Evolutionary conservation across 2,888 invertebrate species (phyloP).

Genomic region (Mesoligia furuncula): DNA sequence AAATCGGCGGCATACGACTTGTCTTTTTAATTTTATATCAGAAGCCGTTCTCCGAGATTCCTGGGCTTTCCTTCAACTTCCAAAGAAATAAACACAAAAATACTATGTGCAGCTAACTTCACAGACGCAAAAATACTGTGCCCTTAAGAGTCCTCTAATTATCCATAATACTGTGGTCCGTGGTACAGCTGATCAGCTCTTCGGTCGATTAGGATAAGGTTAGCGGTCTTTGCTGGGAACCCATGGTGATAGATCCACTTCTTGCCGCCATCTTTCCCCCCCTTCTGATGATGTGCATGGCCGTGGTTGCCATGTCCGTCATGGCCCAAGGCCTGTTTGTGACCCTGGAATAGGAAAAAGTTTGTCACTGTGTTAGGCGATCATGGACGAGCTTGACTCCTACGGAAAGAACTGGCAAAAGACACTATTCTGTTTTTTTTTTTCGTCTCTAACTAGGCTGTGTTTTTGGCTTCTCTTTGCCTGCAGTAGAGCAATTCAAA

Average conservation of each 20-base stretch:
- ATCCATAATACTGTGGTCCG: slow-evolving; percentile 81
- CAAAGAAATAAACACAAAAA: background rate
- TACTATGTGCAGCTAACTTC: background rate
- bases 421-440: background rate
- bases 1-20: background rate
- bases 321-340: slow-evolving; percentile 90
- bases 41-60: background rate
- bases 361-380: background rate
- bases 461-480: background rate
- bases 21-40: background rate
- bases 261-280: slow-evolving; percentile 85
- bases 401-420: background rate
- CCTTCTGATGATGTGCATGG: slow-evolving; percentile 88
- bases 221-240: slow-evolving; percentile 80
- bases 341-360: slow-evolving; percentile 79
- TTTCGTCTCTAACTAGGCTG: background rate
- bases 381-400: background rate
- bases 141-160: slow-evolving; percentile 30
- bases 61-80: background rate
- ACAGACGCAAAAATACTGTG: background rate
- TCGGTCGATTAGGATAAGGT: slow-evolving; percentile 81
- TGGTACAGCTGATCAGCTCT: slow-evolving; percentile 75
- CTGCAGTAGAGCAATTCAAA: background rate
- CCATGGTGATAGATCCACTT: slow-evolving; percentile 91
- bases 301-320: slow-evolving; percentile 85